A percentile compares a stretch with the other conserved stretches of the same genome.
phyloP scores from a whole-genome alignment of 1,140 invertebrate genomes.

The Brachionus manjavacas region DNA sequence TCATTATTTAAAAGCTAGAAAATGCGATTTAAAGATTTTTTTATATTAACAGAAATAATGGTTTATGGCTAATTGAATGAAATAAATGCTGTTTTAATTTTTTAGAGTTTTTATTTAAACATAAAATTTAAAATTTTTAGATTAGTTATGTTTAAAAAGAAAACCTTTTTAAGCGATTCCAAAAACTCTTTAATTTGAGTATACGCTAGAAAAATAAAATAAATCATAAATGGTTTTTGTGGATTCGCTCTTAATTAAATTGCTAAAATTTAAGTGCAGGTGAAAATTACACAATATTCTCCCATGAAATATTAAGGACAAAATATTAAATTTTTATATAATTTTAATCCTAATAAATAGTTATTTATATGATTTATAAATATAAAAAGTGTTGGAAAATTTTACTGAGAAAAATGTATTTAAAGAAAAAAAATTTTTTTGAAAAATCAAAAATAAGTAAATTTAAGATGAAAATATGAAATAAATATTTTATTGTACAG shows the following conservation, averaged over 20 bases:
- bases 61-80: background rate
- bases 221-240: background rate
- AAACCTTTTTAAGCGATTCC: background rate
- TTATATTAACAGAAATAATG: background rate
- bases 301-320: background rate
- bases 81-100: background rate
- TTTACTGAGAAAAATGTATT: no score
- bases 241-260: background rate
- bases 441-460: no score
- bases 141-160: background rate
- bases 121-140: background rate
- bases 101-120: background rate
- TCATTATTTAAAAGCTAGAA: background rate
- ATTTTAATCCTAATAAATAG: background rate
- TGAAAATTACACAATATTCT: background rate
- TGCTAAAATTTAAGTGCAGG: background rate
- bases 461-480: no score
- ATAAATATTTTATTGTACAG: no score
- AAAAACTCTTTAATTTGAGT: background rate
- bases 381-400: no score
- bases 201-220: background rate
- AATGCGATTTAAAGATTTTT: background rate
- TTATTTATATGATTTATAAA: background rate
- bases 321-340: background rate
- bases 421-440: no score